Base-by-base conservation (phyloP, 1,140 invertebrate species). In the Ladona fulva region DNA sequence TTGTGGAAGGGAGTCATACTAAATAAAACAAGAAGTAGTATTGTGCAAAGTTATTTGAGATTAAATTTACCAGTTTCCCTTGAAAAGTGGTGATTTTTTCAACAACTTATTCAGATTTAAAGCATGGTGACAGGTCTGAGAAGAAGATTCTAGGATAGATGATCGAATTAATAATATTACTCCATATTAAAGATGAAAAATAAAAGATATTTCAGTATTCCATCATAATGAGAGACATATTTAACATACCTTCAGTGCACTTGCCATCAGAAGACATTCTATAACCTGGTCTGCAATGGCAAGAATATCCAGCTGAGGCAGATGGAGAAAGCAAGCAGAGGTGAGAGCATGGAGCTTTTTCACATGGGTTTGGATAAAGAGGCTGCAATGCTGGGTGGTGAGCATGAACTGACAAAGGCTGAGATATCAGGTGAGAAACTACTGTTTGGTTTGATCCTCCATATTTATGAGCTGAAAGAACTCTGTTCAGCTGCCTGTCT, bases 381-480 rank as follows among this genome's bases (percentile, higher is more conserved):
- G 96, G 97, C 83, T 99, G 97, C n/a, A 98, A 85, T 0, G 94
- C 92, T 0, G 95, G 93, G 86, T 99, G 97, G 82, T 97, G 93
- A 0, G 97, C 95, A 82, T 97, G 95, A 75, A 98, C 96, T 3
- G 95, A 96, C 0, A 98, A 86, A 0, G 97, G 96, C 85, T 98
- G 96, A 3, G 94, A 96, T 76, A 98, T 97, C 42, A 97, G 85
- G 85, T 98, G 96, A 0, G 95, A 96, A 1, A 97, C 94, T 0
- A 98, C 95, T 0, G 93, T 94, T 83, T 97, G 95, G 85, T 98
- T 97, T 16, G 89, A 87, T 3, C 96, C 97, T 79, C 90, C 90
- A 84, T 94, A 98, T 84, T 98, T 98, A 83, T 97, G 92, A 0
- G 95, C 94, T 0, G 94, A 95, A 0, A 96, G 82, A 6, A 95